A percentile compares a stretch with the other conserved stretches of the same genome.
Evolutionary conservation across 1,140 invertebrate genomes (phyloP).

Genomic region (Anastrepha obliqua): DNA sequence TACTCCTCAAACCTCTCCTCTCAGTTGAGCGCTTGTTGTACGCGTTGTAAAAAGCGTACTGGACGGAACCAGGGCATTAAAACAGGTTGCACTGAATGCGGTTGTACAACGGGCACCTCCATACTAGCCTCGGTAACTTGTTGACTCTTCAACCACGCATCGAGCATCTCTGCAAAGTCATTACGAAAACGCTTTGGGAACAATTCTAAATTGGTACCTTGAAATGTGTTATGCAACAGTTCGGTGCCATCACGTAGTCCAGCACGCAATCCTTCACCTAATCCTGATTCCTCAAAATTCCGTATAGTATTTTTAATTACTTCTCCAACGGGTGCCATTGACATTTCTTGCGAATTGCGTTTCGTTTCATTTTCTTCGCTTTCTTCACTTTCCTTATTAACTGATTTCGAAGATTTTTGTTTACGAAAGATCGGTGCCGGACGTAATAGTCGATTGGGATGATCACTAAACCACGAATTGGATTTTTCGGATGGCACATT

Average conservation of each 20-base stretch:
- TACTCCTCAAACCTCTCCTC: background rate
- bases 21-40: conserved; percentile 53
- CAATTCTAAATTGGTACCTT: conserved; percentile 1
- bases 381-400: background rate
- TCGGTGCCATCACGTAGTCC: conserved; percentile 20
- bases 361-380: background rate
- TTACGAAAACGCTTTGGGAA: conserved; percentile 20
- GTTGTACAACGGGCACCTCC: background rate
- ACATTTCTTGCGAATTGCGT: background rate
- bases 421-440: conserved; percentile 50
- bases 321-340: background rate
- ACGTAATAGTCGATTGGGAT: conserved; percentile 25
- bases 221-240: conserved; percentile 8
- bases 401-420: background rate
- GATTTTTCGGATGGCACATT: background rate
- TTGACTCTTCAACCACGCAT: conserved; percentile 26
- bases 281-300: conserved; percentile 4
- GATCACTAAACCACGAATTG: conserved; percentile 55
- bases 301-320: conserved; percentile 43
- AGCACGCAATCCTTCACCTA: conserved; percentile 14
- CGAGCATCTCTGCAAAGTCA: conserved; percentile 27
- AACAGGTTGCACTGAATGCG: background rate
- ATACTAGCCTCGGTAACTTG: conserved; percentile 27
- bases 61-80: conserved; percentile 54
- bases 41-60: conserved; percentile 48